A percentile compares a stretch with the other conserved stretches of the same genome.
Evolutionary conservation across 2,888 invertebrate genomes (phyloP).

Genomic region (Ellobium chinense): DNA sequence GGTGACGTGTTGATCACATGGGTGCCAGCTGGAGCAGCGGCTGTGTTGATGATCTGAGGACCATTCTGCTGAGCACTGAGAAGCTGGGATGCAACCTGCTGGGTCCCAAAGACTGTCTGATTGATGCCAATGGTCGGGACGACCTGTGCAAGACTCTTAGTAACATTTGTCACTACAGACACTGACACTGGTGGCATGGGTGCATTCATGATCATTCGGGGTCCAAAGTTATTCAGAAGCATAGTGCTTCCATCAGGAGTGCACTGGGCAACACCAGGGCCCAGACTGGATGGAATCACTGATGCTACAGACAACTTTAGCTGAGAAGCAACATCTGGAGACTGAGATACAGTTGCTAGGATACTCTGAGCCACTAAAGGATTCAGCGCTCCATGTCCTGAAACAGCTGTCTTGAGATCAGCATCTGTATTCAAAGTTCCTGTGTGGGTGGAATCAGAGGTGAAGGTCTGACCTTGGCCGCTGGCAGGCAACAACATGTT

Average conservation of each 20-base stretch:
- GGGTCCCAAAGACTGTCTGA: slow-evolving; percentile 43
- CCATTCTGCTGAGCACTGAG: slow-evolving; percentile 38
- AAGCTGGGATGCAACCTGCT: slow-evolving; percentile 40
- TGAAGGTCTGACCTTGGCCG: slow-evolving; percentile 16
- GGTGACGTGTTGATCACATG: slow-evolving; percentile 19
- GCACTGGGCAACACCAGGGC: slow-evolving; percentile 22
- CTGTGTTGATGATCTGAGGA: slow-evolving; percentile 16
- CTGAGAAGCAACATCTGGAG: slow-evolving; percentile 21
- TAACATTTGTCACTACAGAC: slow-evolving; percentile 71
- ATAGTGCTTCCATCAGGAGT: slow-evolving; percentile 27
- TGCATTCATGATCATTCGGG: slow-evolving; percentile 59
- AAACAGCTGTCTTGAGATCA: slow-evolving; percentile 17
- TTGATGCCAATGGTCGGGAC: slow-evolving; percentile 69
- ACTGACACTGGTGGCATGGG: slow-evolving; percentile 74
- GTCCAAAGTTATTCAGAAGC: slow-evolving; percentile 59
- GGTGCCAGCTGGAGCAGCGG: slow-evolving; percentile 7
- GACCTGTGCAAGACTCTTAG: slow-evolving; percentile 73
- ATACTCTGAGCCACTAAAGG: slow-evolving; percentile 24
- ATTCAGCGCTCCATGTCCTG: slow-evolving; percentile 11
- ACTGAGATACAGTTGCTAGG: slow-evolving; percentile 17
- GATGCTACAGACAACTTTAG: slow-evolving; percentile 21
- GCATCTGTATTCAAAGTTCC: neutral
- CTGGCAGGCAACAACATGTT: slow-evolving; percentile 50
- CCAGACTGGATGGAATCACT: slow-evolving; percentile 34
- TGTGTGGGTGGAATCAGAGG: slow-evolving; percentile 22